Evolutionary conservation across 2,113 vertebrate genomes (phyloP).

Genomic region (Heptranchias perlo): DNA sequence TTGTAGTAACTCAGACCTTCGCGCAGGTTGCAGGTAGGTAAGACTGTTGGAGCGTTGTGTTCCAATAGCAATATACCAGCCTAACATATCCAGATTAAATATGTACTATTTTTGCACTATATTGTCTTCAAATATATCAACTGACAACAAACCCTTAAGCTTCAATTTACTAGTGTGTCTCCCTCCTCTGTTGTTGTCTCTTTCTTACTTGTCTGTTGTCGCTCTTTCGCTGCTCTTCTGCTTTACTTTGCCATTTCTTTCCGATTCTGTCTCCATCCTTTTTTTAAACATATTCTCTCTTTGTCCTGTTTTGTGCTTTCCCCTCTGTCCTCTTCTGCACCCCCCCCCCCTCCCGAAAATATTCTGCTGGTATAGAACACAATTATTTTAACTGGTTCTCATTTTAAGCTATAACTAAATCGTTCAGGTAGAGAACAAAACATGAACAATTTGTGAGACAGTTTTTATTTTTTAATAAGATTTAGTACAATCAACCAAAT

Average conservation of each 20-base stretch:
- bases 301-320: neutral
- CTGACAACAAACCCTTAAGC: neutral
- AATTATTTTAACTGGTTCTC: neutral
- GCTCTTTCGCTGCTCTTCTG: neutral
- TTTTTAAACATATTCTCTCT: neutral
- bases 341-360: neutral
- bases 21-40: too few relatives aligned
- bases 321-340: neutral
- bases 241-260: neutral
- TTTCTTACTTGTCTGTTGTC: neutral
- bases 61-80: neutral
- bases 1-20: neutral
- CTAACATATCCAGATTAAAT: neutral
- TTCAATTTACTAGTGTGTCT: neutral
- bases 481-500: too few relatives aligned
- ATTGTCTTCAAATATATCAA: neutral
- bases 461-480: neutral
- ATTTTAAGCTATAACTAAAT: neutral
- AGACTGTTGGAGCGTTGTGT: neutral
- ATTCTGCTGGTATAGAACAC: neutral
- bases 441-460: neutral
- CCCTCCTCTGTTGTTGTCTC: too few relatives aligned
- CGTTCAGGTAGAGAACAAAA: neutral
- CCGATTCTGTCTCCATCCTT: neutral
- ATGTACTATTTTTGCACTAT: neutral